phyloP scores from a whole-genome alignment of 2,888 invertebrate genomes.

The Beris morrisii region DNA sequence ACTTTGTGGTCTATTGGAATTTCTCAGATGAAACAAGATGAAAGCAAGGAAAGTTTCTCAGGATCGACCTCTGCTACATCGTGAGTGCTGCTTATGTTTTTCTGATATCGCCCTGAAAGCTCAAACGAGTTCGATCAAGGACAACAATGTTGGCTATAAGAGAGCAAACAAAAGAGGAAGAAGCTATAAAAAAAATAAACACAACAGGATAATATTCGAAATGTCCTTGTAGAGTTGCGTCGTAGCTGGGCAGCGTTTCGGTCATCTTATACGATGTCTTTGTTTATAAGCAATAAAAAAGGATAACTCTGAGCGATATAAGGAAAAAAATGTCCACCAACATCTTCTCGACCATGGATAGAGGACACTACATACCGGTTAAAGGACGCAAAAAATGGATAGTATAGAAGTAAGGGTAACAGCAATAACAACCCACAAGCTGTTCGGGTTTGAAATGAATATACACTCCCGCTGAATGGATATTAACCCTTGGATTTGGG shows the following conservation, averaged over 20 bases:
- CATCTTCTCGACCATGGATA: slow-evolving; percentile 19
- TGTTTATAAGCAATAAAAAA: slow-evolving; percentile 36
- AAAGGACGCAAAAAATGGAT: not conserved
- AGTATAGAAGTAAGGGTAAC: not conserved
- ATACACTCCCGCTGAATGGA: slow-evolving; percentile 9
- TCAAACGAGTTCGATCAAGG: slow-evolving; percentile 3
- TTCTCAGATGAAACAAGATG: not conserved
- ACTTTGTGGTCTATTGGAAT: too few species aligned
- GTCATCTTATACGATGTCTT: slow-evolving; percentile 17
- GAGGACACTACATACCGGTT: slow-evolving; percentile 18
- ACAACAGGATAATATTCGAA: too few species aligned
- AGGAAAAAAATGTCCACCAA: slow-evolving; percentile 21
- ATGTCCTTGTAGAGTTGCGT: not conserved
- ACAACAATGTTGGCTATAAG: slow-evolving; percentile 10
- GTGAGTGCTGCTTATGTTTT: too few species aligned
- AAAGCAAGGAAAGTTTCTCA: too few species aligned
- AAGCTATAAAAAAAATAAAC: slow-evolving; percentile 1
- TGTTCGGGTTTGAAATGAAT: slow-evolving; percentile 24
- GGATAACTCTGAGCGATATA: slow-evolving; percentile 18
- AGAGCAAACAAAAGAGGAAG: slow-evolving; percentile 13
- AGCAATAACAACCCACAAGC: slow-evolving; percentile 7
- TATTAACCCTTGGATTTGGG: slow-evolving; percentile 27
- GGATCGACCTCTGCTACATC: too few species aligned
- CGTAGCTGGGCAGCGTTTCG: not conserved
- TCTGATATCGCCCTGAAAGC: too few species aligned